A percentile compares a stretch with the other conserved stretches of the same genome.
Evolutionary conservation across 2,113 vertebrate genomes (phyloP).

Genomic region (Thunnus thynnus): DNA sequence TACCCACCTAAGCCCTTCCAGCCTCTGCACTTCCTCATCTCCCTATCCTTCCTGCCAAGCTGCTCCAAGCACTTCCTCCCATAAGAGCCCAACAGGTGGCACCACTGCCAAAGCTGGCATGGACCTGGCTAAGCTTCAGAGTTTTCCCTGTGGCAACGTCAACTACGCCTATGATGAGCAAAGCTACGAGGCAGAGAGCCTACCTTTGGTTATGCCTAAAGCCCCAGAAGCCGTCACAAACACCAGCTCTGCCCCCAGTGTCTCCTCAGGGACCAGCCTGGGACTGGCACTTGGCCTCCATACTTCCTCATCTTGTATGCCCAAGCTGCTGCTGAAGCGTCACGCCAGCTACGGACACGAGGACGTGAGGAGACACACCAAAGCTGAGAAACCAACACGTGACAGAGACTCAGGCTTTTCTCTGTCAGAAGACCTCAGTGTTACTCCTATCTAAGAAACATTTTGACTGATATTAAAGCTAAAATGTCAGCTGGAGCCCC

Average conservation of each 20-base stretch:
- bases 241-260: constrained; percentile 64
- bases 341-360: constrained; percentile 86
- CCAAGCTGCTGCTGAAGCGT: constrained; percentile 84
- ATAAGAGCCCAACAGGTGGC: constrained; percentile 57
- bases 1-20: constrained; percentile 60
- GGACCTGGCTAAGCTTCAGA: constrained; percentile 90
- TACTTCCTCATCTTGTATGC: constrained; percentile 65
- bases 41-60: constrained; percentile 71
- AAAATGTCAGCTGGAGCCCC: not conserved
- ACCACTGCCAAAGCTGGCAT: constrained; percentile 70
- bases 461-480: not conserved
- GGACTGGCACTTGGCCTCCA: constrained; percentile 66
- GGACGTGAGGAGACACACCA: constrained; percentile 83
- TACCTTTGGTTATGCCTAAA: constrained; percentile 77
- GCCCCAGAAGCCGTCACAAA: constrained; percentile 73
- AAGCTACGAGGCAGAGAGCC: constrained; percentile 81
- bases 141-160: constrained; percentile 91
- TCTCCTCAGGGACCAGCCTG: constrained; percentile 58
- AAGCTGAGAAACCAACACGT: constrained; percentile 86
- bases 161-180: constrained; percentile 91
- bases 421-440: constrained; percentile 90
- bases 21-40: constrained; percentile 76
- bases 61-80: constrained; percentile 59
- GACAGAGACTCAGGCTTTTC: constrained; percentile 91
- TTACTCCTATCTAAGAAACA: constrained; percentile 86